phyloP scores from a whole-genome alignment of 2,888 invertebrate species.

The Pterobdella sp. region DNA sequence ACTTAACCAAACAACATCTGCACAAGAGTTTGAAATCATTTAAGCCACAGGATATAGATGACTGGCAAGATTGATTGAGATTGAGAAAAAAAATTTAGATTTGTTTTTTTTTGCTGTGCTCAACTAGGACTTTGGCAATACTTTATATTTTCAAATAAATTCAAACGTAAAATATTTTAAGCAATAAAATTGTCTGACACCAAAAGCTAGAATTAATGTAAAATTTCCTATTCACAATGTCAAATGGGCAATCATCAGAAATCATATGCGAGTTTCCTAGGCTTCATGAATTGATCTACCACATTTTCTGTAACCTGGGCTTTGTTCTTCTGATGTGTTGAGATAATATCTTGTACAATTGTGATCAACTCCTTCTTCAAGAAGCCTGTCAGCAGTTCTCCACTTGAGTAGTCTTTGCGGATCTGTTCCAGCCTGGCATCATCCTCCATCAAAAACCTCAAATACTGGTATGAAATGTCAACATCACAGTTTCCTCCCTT shows the following conservation, averaged over 20 bases:
- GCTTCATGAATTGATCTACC: slow-evolving; percentile 73
- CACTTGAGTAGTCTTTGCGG: slow-evolving; percentile 66
- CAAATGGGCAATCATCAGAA: slow-evolving; percentile 4
- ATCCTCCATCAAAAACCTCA: slow-evolving; percentile 88
- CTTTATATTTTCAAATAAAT: too few relatives aligned
- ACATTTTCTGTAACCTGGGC: slow-evolving; percentile 75
- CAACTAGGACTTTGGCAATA: too few relatives aligned
- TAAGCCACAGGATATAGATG: too few relatives aligned
- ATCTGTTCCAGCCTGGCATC: slow-evolving; percentile 69
- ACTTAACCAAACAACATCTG: too few relatives aligned
- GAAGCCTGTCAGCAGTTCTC: slow-evolving; percentile 83
- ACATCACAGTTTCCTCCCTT: slow-evolving; percentile 88
- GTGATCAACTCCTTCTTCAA: slow-evolving; percentile 84
- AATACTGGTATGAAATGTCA: slow-evolving; percentile 88
- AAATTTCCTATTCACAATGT: neutral
- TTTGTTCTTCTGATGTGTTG: slow-evolving; percentile 72
- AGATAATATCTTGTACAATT: slow-evolving; percentile 67
- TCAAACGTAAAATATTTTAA: neutral
- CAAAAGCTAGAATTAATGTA: neutral
- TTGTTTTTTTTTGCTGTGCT: too few relatives aligned
- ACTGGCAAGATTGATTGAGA: too few relatives aligned
- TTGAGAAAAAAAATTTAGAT: too few relatives aligned
- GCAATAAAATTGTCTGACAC: neutral
- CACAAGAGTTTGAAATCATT: too few relatives aligned
- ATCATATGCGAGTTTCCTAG: slow-evolving; percentile 59